Base-by-base conservation (phyloP, 2,888 invertebrate species). In the Andrena camellia region DNA sequence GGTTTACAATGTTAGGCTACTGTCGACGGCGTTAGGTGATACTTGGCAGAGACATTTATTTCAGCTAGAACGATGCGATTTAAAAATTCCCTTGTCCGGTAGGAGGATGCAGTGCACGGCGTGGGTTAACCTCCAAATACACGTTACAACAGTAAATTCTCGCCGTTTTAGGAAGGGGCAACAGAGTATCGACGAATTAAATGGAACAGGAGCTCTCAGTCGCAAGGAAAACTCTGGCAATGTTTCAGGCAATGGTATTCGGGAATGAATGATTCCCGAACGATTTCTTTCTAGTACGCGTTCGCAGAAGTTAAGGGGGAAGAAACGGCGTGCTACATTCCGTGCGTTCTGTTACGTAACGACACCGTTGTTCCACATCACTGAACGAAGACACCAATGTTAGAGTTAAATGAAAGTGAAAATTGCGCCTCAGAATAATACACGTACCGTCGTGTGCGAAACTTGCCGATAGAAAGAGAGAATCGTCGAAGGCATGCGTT, bases 391-490 rank as follows among this genome's bases (percentile, higher is more conserved):
- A 3, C 6, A 20, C 13, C 1, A n/a, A 29, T 10, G 0, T 33
- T 64, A 50, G 7, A 7, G n/a, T 20, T 6, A 59, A 35, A 10
- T 31, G 0, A 13, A n/a, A 8, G 0, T 0, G 6, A 35, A 75
- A 48, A n/a, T 29, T 0, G 0, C 4, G 13, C 13, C 2, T 0
- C 0, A 8, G 26, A 52, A n/a, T 23, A 26, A 31, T 2, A 35
- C 48, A 90, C 90, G 75, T 85, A 91, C 91, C 90, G 89, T 87
- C 75, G 72, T 79, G 72, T 81, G 81, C 78, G 81, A 88, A 89
- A 89, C 78, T 84, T 81, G 85, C 84, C 86, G 89, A 81, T 64
- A 86, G 87, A 90, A 91, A 50, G 85, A 88, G 85, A 85, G 60
- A 50, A 70, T 84, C 60, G 42, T 31, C 29, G 60, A 63, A 68